Evolutionary conservation across 2,113 vertebrate species (phyloP).

Genomic region (Gallinago media): DNA sequence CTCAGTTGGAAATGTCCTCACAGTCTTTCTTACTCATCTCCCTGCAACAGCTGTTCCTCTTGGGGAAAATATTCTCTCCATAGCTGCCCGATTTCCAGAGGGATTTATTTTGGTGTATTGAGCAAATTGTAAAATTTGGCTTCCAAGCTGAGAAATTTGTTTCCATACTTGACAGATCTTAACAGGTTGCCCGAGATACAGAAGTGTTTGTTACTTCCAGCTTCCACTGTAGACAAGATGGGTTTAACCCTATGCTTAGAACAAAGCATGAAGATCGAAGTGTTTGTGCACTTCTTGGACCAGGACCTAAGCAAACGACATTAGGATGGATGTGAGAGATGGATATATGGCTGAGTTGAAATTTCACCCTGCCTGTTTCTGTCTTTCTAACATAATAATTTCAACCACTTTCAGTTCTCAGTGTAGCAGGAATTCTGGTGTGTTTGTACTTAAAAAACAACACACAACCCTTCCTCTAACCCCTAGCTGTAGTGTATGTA

Average conservation of each 20-base stretch:
- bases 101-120: background rate
- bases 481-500: background rate
- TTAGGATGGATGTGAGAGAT: background rate
- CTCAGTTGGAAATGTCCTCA: background rate
- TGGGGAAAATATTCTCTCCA: background rate
- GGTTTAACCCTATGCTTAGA: background rate
- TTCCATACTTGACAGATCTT: background rate
- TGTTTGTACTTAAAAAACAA: background rate
- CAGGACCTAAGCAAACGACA: background rate
- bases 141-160: background rate
- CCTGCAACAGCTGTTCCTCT: background rate
- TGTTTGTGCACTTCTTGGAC: background rate
- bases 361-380: background rate
- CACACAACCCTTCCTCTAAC: rapidly evolving
- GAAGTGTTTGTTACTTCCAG: background rate
- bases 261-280: background rate
- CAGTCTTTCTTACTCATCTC: background rate
- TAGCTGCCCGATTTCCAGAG: background rate
- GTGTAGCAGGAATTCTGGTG: background rate
- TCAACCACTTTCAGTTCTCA: background rate
- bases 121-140: background rate
- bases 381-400: background rate
- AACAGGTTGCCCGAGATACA: background rate
- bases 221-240: background rate
- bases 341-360: background rate